Evolutionary conservation across 2,113 vertebrate genomes (phyloP).

Genomic region (Hystrix brachyura): DNA sequence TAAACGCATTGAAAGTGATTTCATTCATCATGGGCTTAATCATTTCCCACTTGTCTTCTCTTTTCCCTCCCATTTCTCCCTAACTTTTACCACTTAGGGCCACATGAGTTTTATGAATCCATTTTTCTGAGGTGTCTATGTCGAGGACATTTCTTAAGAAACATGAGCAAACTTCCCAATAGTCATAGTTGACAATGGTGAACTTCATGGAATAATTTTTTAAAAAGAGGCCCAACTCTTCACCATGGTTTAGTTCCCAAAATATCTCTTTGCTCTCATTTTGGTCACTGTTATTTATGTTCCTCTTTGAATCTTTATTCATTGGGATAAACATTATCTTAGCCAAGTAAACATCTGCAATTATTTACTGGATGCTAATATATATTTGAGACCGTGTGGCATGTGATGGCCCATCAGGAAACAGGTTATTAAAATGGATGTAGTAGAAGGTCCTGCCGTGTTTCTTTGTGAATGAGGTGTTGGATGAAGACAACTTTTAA

Average conservation of each 20-base stretch:
- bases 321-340: neutral
- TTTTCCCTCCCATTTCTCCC: neutral
- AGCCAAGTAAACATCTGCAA: neutral
- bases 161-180: neutral
- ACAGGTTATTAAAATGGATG: neutral
- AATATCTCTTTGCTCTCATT: neutral
- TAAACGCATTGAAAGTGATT: constrained; percentile 25
- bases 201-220: neutral
- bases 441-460: neutral
- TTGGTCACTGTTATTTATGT: neutral
- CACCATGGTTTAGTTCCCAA: neutral
- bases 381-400: neutral
- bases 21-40: constrained; percentile 8
- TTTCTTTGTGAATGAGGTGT: neutral
- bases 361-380: neutral
- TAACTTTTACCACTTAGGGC: neutral
- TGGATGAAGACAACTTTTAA: neutral
- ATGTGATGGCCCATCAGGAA: neutral
- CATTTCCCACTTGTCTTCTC: neutral
- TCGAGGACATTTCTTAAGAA: neutral
- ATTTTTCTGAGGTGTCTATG: neutral
- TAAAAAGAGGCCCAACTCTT: neutral
- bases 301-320: neutral
- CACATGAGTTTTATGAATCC: neutral
- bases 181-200: neutral